A percentile compares a stretch with the other conserved stretches of the same genome.
Evolutionary conservation across 2,888 invertebrate genomes (phyloP).

Genomic region (Campoletis raptor): DNA sequence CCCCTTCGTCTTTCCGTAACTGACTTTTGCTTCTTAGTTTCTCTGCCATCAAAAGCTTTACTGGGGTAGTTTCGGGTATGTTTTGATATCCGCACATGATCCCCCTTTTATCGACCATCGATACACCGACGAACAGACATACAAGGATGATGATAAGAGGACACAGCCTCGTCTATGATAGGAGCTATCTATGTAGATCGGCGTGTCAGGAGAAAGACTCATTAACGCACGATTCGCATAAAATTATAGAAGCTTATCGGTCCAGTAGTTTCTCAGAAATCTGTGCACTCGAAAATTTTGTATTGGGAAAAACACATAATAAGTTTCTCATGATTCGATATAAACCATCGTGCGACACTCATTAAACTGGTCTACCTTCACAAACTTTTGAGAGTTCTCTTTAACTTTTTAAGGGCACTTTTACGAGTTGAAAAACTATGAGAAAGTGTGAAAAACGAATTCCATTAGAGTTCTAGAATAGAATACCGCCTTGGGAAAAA

Average conservation of each 20-base stretch:
- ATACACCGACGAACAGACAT: background rate
- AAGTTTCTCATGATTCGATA: no score
- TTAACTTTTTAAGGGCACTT: background rate
- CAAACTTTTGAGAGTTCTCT: background rate
- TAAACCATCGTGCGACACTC: no score
- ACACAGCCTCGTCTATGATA: background rate
- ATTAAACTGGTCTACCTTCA: background rate
- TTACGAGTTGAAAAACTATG: background rate
- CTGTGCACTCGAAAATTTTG: background rate
- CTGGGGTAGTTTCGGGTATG: background rate
- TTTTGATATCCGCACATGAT: background rate
- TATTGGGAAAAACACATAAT: background rate
- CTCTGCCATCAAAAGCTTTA: background rate
- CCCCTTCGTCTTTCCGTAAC: no score
- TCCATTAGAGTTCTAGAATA: background rate
- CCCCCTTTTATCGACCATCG: background rate
- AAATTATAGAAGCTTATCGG: background rate
- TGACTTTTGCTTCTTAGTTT: background rate
- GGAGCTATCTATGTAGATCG: background rate
- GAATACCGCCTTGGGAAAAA: background rate
- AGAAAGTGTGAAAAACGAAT: background rate
- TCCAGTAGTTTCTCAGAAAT: background rate
- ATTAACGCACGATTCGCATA: background rate
- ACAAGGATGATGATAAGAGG: background rate
- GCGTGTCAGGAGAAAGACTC: background rate